Base-by-base conservation (phyloP, 2,888 invertebrate genomes). In the Hemaris fuciformis region DNA sequence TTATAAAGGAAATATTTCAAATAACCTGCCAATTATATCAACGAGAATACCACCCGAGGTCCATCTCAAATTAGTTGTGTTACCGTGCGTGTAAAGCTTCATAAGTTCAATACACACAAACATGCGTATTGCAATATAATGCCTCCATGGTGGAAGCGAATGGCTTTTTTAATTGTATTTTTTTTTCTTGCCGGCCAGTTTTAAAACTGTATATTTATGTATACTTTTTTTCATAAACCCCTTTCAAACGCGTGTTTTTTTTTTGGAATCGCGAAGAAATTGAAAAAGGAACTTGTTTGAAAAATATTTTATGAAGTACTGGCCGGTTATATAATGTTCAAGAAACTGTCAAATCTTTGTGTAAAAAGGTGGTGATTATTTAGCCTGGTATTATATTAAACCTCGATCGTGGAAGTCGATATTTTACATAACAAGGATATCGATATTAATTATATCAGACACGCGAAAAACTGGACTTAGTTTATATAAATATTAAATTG, bases 31-130 rank as follows among this genome's bases (percentile, higher is more conserved):
- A 46, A 53, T 58, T 53, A 53, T 53, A 53, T 53, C 31, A 31
- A 27, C 18, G 53, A 18, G 10, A 53, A 18, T 31, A 53, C 53
- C 53, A 53, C 53, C 53, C 31, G 20, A 53, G 31, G 53, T 8
- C 31, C 53, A 27, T 31, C 53, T 18, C 53, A 53, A 53, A 53
- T 31, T 31, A 53, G 53, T 18, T 18, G 31, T 31, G 27, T 31
- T 31, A 31, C 13, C 31, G 15, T 15, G 58, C 64, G 69, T 71
- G 67, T 65, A 62, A 61, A 62, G 64, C 64, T 27, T 65, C n/a
- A n/a, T n/a, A n/a, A n/a, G n/a, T n/a, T 67, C 56, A 63, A 61
- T 63, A 58, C 59, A 58, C 58, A 62, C 67, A 62, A 73, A 65
- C 71, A 69, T 69, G 23, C 13, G 38, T 41, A 41, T 53, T 60